Evolutionary conservation across 1,140 invertebrate species (phyloP).

Genomic region (Pristionchus pacificus): DNA sequence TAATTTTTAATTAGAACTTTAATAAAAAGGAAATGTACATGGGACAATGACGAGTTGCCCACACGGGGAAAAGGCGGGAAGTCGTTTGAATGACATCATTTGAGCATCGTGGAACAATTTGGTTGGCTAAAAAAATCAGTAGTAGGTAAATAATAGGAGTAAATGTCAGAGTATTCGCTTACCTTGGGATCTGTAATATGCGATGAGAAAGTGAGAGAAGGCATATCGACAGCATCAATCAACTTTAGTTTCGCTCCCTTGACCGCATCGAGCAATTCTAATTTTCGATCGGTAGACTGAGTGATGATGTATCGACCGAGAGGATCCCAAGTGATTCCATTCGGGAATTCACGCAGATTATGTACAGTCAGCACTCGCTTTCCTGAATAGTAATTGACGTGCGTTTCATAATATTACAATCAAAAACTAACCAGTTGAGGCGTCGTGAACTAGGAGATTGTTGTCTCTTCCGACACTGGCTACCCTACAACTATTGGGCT

Average conservation of each 20-base stretch:
- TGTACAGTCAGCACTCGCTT: conserved; percentile 26
- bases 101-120: conserved; percentile 39
- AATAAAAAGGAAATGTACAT: conserved; percentile 7
- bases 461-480: conserved; percentile 35
- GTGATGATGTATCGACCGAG: conserved; percentile 34
- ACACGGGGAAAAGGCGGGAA: conserved; percentile 23
- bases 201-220: neutral
- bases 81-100: conserved; percentile 26
- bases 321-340: conserved; percentile 38
- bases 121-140: conserved; percentile 22
- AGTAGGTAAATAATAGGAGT: neutral
- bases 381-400: conserved; percentile 27
- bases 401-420: neutral
- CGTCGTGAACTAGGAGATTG: conserved; percentile 29
- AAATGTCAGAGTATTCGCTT: no score
- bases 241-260: conserved; percentile 25
- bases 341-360: conserved; percentile 32
- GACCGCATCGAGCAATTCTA: conserved; percentile 30
- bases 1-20: neutral
- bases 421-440: conserved; percentile 26
- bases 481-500: conserved; percentile 11
- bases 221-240: neutral
- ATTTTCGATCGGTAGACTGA: conserved; percentile 35
- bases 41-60: conserved; percentile 33
- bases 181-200: neutral